A percentile compares a stretch with the other conserved stretches of the same genome.
Evolutionary conservation across 2,888 invertebrate species (phyloP).

Genomic region (Tachina fera): DNA sequence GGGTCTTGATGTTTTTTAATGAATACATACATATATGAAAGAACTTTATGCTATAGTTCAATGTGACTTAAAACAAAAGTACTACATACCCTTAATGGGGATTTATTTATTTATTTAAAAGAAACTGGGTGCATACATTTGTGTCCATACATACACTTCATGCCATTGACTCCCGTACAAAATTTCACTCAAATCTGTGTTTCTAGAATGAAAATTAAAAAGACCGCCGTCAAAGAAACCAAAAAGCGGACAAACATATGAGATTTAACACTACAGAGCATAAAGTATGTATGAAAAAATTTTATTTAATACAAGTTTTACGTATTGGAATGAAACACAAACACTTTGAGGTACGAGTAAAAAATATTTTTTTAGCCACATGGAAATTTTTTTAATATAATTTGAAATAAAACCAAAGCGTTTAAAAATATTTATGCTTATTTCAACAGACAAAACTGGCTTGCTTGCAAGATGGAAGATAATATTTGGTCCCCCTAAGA

Average conservation of each 20-base stretch:
- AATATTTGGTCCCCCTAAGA: no score
- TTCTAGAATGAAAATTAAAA: constrained; percentile 21
- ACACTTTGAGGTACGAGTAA: neutral
- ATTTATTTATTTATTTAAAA: constrained; percentile 40
- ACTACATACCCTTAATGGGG: neutral
- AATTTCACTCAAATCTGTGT: neutral
- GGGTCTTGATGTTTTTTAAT: neutral
- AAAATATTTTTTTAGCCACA: no score
- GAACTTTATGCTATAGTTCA: constrained; percentile 6
- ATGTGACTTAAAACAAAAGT: constrained; percentile 1
- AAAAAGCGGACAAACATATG: constrained; percentile 23
- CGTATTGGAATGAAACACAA: neutral
- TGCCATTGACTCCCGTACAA: constrained; percentile 10
- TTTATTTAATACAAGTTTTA: constrained; percentile 17
- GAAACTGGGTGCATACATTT: constrained; percentile 29
- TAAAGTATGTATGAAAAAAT: neutral
- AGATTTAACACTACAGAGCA: neutral
- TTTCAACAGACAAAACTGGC: no score
- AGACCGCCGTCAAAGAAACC: constrained; percentile 36
- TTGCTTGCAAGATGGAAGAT: no score
- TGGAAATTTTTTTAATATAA: no score
- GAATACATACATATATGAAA: neutral
- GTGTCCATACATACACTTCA: neutral
- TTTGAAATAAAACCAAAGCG: neutral
- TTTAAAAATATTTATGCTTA: no score